Evolutionary conservation across 2,888 invertebrate species (phyloP).

Genomic region (Lepeophtheirus nordmannii): DNA sequence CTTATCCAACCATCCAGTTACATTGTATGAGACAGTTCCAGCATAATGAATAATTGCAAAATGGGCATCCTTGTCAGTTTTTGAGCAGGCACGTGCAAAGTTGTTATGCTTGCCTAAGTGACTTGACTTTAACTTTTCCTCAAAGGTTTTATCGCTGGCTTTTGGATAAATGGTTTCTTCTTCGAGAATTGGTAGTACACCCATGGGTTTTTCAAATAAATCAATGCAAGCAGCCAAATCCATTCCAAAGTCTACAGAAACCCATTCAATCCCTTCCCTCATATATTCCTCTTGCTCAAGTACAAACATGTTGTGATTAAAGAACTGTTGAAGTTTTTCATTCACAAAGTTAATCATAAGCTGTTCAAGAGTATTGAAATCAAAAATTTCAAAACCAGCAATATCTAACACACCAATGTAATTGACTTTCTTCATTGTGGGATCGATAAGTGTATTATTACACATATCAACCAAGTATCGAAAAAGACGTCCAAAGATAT

Average conservation of each 20-base stretch:
- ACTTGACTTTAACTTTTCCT: conserved; percentile 95
- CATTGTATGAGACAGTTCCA: conserved; percentile 95
- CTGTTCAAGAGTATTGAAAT: conserved; percentile 98
- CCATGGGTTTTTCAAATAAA: conserved; percentile 98
- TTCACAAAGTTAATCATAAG: conserved; percentile 99
- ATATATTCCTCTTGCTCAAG: conserved; percentile 98
- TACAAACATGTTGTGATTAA: conserved; percentile 99
- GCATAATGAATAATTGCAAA: conserved; percentile 99
- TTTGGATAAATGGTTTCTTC: conserved; percentile 99
- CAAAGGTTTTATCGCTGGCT: conserved; percentile 94
- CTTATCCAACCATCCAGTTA: conserved; percentile 98
- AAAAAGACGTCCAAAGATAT: conserved; percentile 89
- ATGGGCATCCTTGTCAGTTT: conserved; percentile 95
- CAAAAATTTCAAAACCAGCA: conserved; percentile 44
- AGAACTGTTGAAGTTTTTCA: conserved; percentile 98
- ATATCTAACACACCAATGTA: conserved; percentile 46
- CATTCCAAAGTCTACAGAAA: conserved; percentile 98
- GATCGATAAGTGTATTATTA: conserved; percentile 75
- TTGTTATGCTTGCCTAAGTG: conserved; percentile 97
- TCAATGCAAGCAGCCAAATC: conserved; percentile 96
- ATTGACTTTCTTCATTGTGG: conserved; percentile 39
- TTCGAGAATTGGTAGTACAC: conserved; percentile 99
- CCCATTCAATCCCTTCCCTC: conserved; percentile 91
- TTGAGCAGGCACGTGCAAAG: conserved; percentile 84
- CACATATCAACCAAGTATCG: conserved; percentile 97